Percentiles rank a stretch among this genome's conserved stretches.
These are phyloP conservation scores for Chelonoidis abingdonii DNA, from an alignment of 2,113 vertebrate genomes.

Conservation along the genomic window DNA sequence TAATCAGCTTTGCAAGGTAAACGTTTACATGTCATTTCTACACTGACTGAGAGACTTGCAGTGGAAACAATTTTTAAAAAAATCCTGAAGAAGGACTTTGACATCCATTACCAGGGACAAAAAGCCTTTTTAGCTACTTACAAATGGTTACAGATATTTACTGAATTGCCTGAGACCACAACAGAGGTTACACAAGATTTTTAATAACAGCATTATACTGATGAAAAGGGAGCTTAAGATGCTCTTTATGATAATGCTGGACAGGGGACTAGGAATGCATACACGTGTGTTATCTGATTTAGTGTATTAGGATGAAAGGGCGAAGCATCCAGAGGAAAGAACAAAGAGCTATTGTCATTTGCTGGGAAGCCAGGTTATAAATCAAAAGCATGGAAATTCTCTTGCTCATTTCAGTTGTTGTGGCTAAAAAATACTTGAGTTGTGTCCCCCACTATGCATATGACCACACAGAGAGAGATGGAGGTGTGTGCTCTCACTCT, in stretches of 20 bases:
- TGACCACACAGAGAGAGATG: neutral
- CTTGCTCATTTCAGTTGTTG: neutral
- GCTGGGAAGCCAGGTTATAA: slow-evolving; percentile 5
- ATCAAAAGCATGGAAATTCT: neutral
- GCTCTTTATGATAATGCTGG: slow-evolving; percentile 7
- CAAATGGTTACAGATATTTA: neutral
- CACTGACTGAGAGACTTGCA: neutral
- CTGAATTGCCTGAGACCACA: neutral
- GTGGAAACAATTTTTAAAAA: neutral
- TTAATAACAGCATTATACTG: slow-evolving; percentile 23
- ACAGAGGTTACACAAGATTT: neutral
- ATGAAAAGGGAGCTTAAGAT: slow-evolving; percentile 26
- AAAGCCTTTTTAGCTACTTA: slow-evolving; percentile 13
- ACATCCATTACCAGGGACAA: neutral
- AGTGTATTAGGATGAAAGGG: slow-evolving; percentile 3
- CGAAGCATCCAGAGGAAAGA: neutral
- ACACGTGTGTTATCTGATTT: neutral
- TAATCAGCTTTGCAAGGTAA: neutral
- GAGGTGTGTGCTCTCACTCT: fast-evolving
- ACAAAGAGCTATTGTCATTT: slow-evolving; percentile 20
- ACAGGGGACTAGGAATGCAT: neutral
- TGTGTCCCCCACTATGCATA: neutral
- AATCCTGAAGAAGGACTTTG: neutral
- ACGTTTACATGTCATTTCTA: neutral
- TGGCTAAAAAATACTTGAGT: neutral